Evolutionary conservation across 2,113 vertebrate genomes (phyloP).

Genomic region (Rhombomys opimus): DNA sequence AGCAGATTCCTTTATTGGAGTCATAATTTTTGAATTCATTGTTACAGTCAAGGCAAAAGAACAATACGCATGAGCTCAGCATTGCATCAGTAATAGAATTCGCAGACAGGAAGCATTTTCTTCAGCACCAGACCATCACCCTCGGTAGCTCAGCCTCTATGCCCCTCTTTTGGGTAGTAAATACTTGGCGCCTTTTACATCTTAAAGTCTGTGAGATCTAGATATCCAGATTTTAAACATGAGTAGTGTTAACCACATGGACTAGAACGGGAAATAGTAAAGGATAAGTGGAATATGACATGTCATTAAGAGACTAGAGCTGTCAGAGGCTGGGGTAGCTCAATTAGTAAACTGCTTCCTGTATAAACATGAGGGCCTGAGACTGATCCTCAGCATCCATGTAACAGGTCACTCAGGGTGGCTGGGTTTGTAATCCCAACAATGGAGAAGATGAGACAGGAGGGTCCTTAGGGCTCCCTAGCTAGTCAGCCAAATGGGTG

Average conservation of each 20-base stretch:
- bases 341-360: background rate
- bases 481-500: background rate
- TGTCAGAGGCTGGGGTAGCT: background rate
- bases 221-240: background rate
- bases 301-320: background rate
- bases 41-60: conserved; percentile 39
- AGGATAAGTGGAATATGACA: background rate
- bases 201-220: background rate
- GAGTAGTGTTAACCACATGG: background rate
- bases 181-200: background rate
- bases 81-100: conserved; percentile 18
- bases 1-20: conserved; percentile 35
- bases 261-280: background rate
- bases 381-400: background rate
- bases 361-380: background rate
- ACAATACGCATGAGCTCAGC: background rate
- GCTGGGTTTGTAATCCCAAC: background rate
- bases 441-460: background rate
- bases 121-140: background rate
- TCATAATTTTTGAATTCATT: conserved; percentile 25
- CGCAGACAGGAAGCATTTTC: background rate
- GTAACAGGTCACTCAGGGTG: background rate
- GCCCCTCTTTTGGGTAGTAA: background rate
- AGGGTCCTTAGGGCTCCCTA: background rate
- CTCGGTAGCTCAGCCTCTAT: background rate